Evolutionary conservation across 2,888 invertebrate genomes (phyloP).

Genomic region (Elysia crispata): DNA sequence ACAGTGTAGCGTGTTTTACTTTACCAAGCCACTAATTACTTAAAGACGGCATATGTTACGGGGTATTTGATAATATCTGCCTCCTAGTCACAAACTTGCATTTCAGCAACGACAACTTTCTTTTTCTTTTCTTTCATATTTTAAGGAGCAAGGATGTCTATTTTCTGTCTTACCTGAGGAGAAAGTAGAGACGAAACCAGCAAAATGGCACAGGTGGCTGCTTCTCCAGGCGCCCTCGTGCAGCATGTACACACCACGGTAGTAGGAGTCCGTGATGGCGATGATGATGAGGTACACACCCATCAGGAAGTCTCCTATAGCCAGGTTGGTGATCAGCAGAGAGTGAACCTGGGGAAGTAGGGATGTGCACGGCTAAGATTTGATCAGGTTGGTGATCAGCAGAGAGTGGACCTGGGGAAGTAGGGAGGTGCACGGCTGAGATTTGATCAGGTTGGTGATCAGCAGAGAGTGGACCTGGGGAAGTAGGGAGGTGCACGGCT

Average conservation of each 20-base stretch:
- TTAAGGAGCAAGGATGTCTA: no score
- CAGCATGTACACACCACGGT: conserved; percentile 78
- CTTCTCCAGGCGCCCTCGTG: conserved; percentile 71
- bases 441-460: conserved; percentile 74
- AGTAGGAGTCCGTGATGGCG: conserved; percentile 73
- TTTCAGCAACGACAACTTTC: no score
- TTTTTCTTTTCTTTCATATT: no score
- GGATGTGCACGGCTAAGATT: neutral
- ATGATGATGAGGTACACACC: conserved; percentile 74
- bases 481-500: neutral
- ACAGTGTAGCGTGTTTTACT: no score
- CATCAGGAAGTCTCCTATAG: conserved; percentile 74
- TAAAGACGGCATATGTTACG: no score
- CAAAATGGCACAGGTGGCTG: conserved; percentile 71
- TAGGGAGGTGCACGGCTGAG: neutral
- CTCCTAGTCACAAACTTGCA: no score
- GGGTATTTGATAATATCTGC: no score
- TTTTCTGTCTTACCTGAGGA: conserved; percentile 64
- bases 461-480: conserved; percentile 78
- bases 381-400: conserved; percentile 73
- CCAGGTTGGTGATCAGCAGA: conserved; percentile 74
- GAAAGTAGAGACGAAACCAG: conserved; percentile 75
- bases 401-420: conserved; percentile 77
- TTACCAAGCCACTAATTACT: no score
- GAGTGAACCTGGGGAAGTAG: conserved; percentile 77